Base-by-base conservation (phyloP, 2,113 vertebrate genomes). In the Rynchops niger region DNA sequence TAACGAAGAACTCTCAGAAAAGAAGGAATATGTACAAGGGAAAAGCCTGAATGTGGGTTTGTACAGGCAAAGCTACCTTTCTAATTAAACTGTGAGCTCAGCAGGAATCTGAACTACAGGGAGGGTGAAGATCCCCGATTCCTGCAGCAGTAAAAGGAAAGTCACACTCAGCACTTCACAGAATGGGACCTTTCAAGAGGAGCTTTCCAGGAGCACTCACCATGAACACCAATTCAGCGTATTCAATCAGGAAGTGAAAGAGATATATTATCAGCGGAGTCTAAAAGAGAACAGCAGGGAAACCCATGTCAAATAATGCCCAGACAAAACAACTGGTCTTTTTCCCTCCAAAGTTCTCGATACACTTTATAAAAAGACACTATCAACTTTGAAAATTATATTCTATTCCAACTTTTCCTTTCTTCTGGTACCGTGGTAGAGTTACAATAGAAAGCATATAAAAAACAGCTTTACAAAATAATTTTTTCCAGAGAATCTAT, bases 201-300 rank as follows among this genome's bases (percentile, higher is more conserved):
- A 63, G 49, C 61, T 56, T 80, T 66, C 58, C 58, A 82, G 49
- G 18, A 91, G 22, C 52, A 97, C 99, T 99, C 97, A 99, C 99
- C 98, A 99, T 99, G 94, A 99, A 99, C 32, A 99, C 99, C 81
- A 99, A 97, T 86, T 99, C 99, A 76, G 99, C 99, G 63, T 99
- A 99, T 92, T 99, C 99, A 95, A 99, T 98, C 93, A 99, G 79
- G 96, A 99, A 99, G 98, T 99, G 99, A 96, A 99, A 99, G 93
- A 99, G 98, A 97, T 99, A 99, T 96, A 99, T 99, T 95, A 99
- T 98, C 95, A 99, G 98, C 0, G 99, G 99, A 36, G 99, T 99
- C 99, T 99, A 70, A 36, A 98, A 70, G 87, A 96, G 76, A 97
- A 32, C 76, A 93, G 96, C 97, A 92, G 17, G 72, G 55, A 95